Percentiles rank a stretch among this genome's conserved stretches.
Conservation (phyloP, 2,113 vertebrate species). For the Phalacrocorax carbo region DNA sequence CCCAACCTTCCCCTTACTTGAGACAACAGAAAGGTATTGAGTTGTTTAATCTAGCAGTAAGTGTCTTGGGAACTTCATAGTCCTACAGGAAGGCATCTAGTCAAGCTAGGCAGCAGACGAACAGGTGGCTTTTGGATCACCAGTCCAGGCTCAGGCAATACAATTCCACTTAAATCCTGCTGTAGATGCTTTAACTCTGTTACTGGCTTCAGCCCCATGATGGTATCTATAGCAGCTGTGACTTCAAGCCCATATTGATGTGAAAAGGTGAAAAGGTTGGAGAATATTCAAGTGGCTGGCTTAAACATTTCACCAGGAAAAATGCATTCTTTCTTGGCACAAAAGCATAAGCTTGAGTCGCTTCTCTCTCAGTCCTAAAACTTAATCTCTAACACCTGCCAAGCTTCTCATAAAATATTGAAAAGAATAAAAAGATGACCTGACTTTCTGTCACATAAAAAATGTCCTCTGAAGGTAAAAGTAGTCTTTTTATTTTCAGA, state of each 20-base stretch:
- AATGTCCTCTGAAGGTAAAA: background rate
- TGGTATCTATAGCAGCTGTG: background rate
- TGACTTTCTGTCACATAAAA: slow-evolving; percentile 16
- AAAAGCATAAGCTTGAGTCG: background rate
- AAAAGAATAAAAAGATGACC: slow-evolving; percentile 41
- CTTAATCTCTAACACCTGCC: slow-evolving; percentile 8
- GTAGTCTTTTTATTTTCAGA: background rate
- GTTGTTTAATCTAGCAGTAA: background rate
- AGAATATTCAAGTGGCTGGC: background rate
- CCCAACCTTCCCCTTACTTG: background rate
- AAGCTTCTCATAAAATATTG: slow-evolving; percentile 16
- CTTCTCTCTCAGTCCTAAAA: background rate
- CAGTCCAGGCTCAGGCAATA: background rate
- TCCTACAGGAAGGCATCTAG: background rate
- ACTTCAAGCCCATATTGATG: slow-evolving; percentile 3
- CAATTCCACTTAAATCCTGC: background rate
- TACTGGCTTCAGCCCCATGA: background rate
- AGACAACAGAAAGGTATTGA: background rate
- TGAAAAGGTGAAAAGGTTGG: slow-evolving; percentile 32
- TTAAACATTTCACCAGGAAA: slow-evolving; percentile 30
- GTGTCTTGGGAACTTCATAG: background rate
- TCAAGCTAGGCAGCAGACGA: background rate
- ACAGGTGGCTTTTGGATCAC: slow-evolving; percentile 6
- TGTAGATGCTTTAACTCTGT: background rate
- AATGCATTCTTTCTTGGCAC: background rate